Conservation (phyloP, 2,797 vertebrate species). For the Acanthopagrus latus region DNA sequence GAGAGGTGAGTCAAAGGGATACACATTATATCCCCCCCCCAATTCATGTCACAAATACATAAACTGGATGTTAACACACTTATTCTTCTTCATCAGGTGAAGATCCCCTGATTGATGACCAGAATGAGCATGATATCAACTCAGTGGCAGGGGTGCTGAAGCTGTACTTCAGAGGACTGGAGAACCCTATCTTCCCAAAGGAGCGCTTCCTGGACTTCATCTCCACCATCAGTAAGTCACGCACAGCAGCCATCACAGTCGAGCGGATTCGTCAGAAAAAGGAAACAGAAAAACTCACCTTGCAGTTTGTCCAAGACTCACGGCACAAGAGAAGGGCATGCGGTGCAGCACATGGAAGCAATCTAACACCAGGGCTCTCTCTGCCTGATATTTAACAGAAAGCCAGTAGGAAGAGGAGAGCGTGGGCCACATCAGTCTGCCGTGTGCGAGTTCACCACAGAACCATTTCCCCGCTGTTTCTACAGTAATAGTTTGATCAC, state of each 20-base stretch:
- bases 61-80: not conserved
- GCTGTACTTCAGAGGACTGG: constrained; percentile 98
- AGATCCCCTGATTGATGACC: constrained; percentile 96
- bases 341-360: constrained; percentile 72
- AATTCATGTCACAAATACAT: constrained; percentile 4
- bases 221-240: constrained; percentile 95
- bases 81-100: constrained; percentile 87
- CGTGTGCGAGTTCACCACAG: constrained; percentile 51
- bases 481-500: constrained; percentile 59
- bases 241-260: constrained; percentile 22
- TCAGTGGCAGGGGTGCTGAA: constrained; percentile 98
- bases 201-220: constrained; percentile 98
- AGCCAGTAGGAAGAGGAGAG: constrained; percentile 50
- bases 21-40: not conserved
- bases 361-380: constrained; percentile 55
- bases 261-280: not conserved
- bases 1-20: constrained; percentile 88
- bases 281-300: constrained; percentile 34
- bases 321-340: constrained; percentile 36
- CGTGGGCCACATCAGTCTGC: constrained; percentile 46
- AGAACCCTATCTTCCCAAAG: constrained; percentile 98
- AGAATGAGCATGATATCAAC: constrained; percentile 97
- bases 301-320: constrained; percentile 3
- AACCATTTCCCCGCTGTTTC: constrained; percentile 47
- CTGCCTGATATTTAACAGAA: constrained; percentile 56